Evolutionary conservation across 2,113 vertebrate genomes (phyloP).

Genomic region (Orycteropus afer): DNA sequence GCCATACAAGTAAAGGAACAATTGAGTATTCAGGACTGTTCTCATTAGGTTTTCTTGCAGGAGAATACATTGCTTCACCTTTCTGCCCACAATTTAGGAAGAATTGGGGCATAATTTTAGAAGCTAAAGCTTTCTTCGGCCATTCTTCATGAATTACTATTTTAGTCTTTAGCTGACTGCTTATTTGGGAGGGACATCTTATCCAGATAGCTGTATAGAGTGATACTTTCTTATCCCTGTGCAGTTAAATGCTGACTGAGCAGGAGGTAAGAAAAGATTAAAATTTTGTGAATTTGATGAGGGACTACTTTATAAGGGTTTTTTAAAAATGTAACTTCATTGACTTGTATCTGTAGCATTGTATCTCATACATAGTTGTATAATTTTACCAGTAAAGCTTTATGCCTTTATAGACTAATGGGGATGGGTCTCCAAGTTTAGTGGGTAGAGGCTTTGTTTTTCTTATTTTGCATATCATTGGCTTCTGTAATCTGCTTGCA

Average conservation of each 20-base stretch:
- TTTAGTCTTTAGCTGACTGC: not conserved
- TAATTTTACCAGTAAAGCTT: slow-evolving; percentile 27
- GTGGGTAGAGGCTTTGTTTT: slow-evolving; percentile 48
- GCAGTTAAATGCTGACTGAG: not conserved
- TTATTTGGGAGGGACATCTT: slow-evolving; percentile 12
- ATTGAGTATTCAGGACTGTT: not conserved
- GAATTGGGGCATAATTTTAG: slow-evolving; percentile 18
- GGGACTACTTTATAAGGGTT: not conserved
- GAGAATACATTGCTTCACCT: not conserved
- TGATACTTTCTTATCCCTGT: slow-evolving; percentile 45
- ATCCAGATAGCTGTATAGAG: not conserved
- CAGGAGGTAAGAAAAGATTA: slow-evolving; percentile 47
- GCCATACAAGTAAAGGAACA: not conserved
- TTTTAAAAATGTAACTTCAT: slow-evolving; percentile 1
- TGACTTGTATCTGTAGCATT: slow-evolving; percentile 7
- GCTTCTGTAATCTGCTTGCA: slow-evolving; percentile 29
- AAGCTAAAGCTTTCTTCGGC: not conserved
- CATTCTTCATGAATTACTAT: not conserved
- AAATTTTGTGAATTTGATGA: slow-evolving; percentile 23
- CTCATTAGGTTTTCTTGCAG: slow-evolving; percentile 10
- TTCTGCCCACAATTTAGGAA: not conserved
- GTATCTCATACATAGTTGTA: not conserved
- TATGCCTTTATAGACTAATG: slow-evolving; percentile 23
- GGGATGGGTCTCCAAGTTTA: not conserved
- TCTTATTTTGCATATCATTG: slow-evolving; percentile 37